These are phyloP conservation scores for Agonopterix arenella DNA, from an alignment of 2,888 invertebrate species.

Conservation along the genomic window DNA sequence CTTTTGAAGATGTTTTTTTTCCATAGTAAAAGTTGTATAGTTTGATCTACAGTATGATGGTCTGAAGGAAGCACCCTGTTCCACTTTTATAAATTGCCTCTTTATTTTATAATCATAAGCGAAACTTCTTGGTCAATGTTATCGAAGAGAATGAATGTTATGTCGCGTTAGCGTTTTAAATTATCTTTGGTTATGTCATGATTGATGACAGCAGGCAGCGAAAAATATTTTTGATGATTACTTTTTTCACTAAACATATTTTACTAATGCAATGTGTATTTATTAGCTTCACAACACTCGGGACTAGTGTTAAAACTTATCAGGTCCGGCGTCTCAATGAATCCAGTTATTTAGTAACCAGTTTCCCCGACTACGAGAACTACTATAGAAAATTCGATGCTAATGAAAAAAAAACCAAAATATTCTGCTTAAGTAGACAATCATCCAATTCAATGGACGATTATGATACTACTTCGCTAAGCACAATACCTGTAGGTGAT, in stretches of 20 bases:
- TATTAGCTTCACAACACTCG: slow-evolving; percentile 28
- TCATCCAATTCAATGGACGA: slow-evolving; percentile 11
- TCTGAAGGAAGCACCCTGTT: too few species aligned
- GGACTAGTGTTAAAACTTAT: slow-evolving; percentile 45
- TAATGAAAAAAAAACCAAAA: slow-evolving; percentile 10
- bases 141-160: too few species aligned
- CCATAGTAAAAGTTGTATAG: too few species aligned
- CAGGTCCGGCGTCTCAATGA: slow-evolving; percentile 54
- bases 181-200: not conserved
- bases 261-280: slow-evolving; percentile 37
- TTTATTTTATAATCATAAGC: too few species aligned
- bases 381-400: slow-evolving; percentile 1
- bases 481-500: slow-evolving; percentile 25
- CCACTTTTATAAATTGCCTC: too few species aligned
- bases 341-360: slow-evolving; percentile 50
- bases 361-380: slow-evolving; percentile 35
- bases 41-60: too few species aligned
- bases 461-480: slow-evolving; percentile 2
- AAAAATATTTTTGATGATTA: slow-evolving; percentile 17
- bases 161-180: not conserved
- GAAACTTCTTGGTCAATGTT: too few species aligned
- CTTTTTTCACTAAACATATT: slow-evolving; percentile 25
- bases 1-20: too few species aligned
- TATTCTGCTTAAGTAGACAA: slow-evolving; percentile 6
- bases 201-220: slow-evolving; percentile 9